A percentile compares a stretch with the other conserved stretches of the same genome.
Evolutionary conservation across 64 coral and sea anemone species (phyloP).

Genomic region (Platygyra sinensis): DNA sequence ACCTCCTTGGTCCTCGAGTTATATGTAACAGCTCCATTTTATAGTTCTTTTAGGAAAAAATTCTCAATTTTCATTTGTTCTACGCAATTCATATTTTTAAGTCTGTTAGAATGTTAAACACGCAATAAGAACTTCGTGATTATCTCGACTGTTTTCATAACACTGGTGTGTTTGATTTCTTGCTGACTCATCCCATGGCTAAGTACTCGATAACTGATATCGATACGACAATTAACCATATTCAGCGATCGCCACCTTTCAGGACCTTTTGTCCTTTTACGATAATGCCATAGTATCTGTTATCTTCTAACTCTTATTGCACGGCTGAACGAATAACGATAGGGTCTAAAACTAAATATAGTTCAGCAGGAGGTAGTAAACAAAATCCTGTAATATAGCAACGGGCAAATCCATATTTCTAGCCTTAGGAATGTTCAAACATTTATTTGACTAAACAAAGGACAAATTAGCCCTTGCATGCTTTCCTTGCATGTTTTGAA

Average conservation of each 20-base stretch:
- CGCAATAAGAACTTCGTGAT: not conserved
- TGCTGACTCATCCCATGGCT: not conserved
- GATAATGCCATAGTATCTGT: not conserved
- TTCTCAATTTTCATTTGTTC: not conserved
- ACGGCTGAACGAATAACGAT: not conserved
- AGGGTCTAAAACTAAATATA: not conserved
- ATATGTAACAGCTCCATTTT: no score
- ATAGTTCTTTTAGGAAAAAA: no score
- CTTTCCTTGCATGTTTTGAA: no score
- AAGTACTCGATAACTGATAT: not conserved
- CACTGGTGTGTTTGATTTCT: no score
- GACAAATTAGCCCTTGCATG: no score
- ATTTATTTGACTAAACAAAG: no score
- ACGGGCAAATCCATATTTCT: not conserved
- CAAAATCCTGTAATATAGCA: not conserved
- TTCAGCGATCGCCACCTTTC: not conserved
- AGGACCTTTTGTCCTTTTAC: not conserved
- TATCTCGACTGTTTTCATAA: not conserved
- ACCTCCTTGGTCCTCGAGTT: no score
- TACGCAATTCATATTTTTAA: not conserved
- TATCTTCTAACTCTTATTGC: not conserved
- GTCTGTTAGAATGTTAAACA: not conserved
- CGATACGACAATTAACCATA: slow-evolving; percentile 6
- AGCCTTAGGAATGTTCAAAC: no score
- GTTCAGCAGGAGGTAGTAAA: not conserved